Conservation (phyloP, 2,113 vertebrate genomes). For the Silurus glanis region DNA sequence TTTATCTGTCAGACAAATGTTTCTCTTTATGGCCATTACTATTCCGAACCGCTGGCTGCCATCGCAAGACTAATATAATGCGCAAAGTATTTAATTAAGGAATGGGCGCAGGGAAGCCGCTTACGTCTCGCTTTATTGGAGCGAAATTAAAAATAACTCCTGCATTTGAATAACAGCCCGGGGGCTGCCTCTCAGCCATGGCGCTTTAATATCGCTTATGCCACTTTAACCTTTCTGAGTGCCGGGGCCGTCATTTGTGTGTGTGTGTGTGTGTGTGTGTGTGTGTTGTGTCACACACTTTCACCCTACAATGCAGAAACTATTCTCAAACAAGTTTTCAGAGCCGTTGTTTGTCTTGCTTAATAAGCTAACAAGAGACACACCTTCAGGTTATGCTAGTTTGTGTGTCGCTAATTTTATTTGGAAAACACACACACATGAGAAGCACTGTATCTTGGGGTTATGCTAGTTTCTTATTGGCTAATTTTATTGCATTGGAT, state of each 20-base stretch:
- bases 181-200: conserved; percentile 65
- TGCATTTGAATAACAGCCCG: conserved; percentile 73
- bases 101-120: conserved; percentile 67
- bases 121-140: conserved; percentile 70
- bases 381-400: conserved; percentile 29
- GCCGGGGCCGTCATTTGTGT: conserved; percentile 52
- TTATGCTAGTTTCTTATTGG: conserved; percentile 12
- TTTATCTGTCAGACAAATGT: conserved; percentile 68
- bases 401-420: background rate
- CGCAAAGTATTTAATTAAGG: conserved; percentile 73
- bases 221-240: conserved; percentile 70
- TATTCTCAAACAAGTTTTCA: too few species aligned
- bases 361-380: conserved; percentile 18
- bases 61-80: conserved; percentile 62
- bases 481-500: conserved; percentile 27
- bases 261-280: background rate
- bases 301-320: background rate
- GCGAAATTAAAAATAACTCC: conserved; percentile 69
- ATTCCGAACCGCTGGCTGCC: conserved; percentile 61
- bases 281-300: background rate
- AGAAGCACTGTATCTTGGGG: background rate
- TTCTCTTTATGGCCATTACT: conserved; percentile 69
- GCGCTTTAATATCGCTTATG: conserved; percentile 71
- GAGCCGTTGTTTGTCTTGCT: background rate
- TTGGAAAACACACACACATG: background rate